A percentile compares a stretch with the other conserved stretches of the same genome.
These are phyloP conservation scores for Galemys pyrenaicus DNA, from an alignment of 2,113 vertebrate species.

Conservation along the genomic window DNA sequence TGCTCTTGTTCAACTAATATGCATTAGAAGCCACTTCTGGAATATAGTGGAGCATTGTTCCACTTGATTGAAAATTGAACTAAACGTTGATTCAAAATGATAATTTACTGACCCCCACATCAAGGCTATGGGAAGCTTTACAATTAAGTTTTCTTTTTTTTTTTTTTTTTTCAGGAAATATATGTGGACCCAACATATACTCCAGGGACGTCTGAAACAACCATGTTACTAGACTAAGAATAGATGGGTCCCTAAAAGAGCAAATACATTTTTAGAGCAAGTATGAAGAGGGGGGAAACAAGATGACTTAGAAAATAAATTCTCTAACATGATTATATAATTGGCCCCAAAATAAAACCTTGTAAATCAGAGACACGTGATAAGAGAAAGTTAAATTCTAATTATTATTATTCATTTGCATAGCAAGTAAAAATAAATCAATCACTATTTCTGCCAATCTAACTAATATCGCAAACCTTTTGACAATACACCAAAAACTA, in stretches of 20 bases:
- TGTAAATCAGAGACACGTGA: background rate
- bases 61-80: constrained; percentile 9
- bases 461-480: background rate
- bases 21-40: background rate
- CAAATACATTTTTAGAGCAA: constrained; percentile 33
- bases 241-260: background rate
- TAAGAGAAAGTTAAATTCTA: constrained; percentile 1
- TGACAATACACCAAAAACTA: background rate
- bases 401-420: background rate
- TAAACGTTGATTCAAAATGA: constrained; percentile 6
- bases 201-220: constrained; percentile 1
- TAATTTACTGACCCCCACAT: background rate
- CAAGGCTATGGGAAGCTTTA: constrained; percentile 31
- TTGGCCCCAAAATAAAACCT: background rate
- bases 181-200: constrained; percentile 1
- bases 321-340: constrained; percentile 11
- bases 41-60: background rate
- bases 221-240: background rate
- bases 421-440: background rate
- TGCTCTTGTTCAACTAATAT: background rate
- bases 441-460: background rate
- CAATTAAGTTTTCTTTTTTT: constrained; percentile 28
- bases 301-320: background rate
- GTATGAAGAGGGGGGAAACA: background rate
- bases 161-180: background rate